These are phyloP conservation scores for Argyresthia albistria DNA, from an alignment of 2,888 invertebrate species.

Conservation along the genomic window DNA sequence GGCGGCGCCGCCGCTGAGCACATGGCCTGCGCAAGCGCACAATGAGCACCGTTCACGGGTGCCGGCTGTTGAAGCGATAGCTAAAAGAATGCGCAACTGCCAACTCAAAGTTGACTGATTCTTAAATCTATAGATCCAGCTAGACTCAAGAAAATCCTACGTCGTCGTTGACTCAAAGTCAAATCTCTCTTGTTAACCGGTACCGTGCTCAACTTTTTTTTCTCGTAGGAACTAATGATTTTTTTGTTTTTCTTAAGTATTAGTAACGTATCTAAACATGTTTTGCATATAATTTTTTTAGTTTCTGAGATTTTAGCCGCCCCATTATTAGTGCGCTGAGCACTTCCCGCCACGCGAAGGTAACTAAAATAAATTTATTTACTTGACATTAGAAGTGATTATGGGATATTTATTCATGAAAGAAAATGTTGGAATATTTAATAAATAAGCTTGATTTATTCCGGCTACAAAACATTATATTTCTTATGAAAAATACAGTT, in stretches of 20 bases:
- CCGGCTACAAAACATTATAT: neutral
- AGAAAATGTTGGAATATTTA: neutral
- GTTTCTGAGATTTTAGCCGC: neutral
- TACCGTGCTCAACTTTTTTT: no score
- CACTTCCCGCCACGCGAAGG: neutral
- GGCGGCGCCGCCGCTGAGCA: slow-evolving; percentile 20
- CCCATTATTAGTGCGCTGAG: neutral
- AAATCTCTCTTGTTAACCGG: no score
- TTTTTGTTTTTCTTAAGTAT: neutral
- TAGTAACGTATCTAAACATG: neutral
- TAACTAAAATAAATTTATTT: neutral
- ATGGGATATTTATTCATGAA: neutral
- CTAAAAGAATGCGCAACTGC: no score
- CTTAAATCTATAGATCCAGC: no score
- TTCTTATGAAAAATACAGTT: neutral
- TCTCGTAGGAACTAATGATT: no score
- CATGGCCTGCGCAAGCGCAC: neutral
- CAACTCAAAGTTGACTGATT: no score
- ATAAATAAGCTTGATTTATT: neutral
- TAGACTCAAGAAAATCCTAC: no score
- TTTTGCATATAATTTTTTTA: neutral
- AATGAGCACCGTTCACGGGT: slow-evolving; percentile 4
- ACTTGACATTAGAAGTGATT: neutral
- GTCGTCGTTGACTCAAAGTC: no score
- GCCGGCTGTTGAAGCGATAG: no score